Evolutionary conservation across 2,113 vertebrate species (phyloP).

Genomic region (Phainopepla nitens): DNA sequence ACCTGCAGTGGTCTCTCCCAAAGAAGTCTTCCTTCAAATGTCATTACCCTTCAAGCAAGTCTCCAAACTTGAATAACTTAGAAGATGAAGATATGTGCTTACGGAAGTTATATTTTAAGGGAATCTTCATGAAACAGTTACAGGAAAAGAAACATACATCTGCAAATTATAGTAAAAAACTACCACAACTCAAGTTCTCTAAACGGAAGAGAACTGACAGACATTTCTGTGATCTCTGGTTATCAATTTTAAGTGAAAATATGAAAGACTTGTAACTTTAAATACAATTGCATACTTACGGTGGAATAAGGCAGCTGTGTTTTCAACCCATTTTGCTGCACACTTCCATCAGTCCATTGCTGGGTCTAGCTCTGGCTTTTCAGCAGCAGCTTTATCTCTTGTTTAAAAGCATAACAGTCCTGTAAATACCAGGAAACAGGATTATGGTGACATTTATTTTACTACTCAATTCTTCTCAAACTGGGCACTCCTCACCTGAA

Average conservation of each 20-base stretch:
- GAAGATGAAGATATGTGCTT: background rate
- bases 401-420: background rate
- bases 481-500: background rate
- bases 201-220: background rate
- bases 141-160: background rate
- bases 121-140: background rate
- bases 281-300: background rate
- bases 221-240: background rate
- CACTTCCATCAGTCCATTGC: background rate
- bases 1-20: background rate
- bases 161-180: background rate
- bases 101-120: background rate
- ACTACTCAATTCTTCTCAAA: background rate
- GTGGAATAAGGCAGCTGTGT: background rate
- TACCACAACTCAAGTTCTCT: background rate
- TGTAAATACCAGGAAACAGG: constrained; percentile 9
- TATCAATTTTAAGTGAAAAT: background rate
- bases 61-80: background rate
- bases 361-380: background rate
- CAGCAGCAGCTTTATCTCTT: background rate
- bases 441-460: background rate
- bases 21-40: background rate
- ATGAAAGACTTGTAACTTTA: background rate
- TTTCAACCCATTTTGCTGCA: constrained; percentile 42
- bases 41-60: background rate